Evolutionary conservation across 2,113 vertebrate species (phyloP).

Genomic region (Urocitellus parryii): DNA sequence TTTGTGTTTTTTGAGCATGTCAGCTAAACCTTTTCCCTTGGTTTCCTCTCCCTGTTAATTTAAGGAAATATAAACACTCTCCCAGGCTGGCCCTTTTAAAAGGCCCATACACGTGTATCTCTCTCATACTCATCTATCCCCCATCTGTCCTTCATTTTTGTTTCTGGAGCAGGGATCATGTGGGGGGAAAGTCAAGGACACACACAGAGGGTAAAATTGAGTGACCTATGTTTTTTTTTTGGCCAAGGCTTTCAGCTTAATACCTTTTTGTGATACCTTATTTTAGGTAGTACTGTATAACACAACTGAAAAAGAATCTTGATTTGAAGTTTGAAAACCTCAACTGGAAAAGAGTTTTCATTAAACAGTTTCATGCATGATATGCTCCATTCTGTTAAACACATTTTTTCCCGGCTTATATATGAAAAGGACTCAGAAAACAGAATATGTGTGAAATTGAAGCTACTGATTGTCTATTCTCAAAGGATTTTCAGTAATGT

Average conservation of each 20-base stretch:
- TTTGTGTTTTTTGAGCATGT: not conserved
- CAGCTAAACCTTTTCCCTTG: not conserved
- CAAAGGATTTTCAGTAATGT: not conserved
- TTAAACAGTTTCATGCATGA: not conserved
- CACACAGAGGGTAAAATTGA: not conserved
- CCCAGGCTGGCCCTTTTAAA: not conserved
- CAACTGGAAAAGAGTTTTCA: not conserved
- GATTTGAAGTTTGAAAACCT: not conserved
- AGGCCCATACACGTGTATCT: accelerated
- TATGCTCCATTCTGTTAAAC: not conserved
- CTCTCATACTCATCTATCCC: not conserved
- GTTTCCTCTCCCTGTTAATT: not conserved
- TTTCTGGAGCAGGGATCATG: not conserved
- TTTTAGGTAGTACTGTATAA: not conserved
- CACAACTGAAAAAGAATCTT: not conserved
- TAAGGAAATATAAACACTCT: not conserved
- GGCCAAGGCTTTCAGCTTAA: not conserved
- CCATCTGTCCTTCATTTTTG: not conserved
- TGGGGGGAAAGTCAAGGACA: not conserved
- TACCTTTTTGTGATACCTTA: not conserved
- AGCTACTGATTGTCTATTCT: not conserved
- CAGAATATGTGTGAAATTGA: not conserved
- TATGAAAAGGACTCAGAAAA: not conserved
- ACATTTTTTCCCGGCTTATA: not conserved
- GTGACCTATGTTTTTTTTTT: not conserved